phyloP scores from a whole-genome alignment of 2,797 vertebrate genomes.

The Muscicapa comitata region DNA sequence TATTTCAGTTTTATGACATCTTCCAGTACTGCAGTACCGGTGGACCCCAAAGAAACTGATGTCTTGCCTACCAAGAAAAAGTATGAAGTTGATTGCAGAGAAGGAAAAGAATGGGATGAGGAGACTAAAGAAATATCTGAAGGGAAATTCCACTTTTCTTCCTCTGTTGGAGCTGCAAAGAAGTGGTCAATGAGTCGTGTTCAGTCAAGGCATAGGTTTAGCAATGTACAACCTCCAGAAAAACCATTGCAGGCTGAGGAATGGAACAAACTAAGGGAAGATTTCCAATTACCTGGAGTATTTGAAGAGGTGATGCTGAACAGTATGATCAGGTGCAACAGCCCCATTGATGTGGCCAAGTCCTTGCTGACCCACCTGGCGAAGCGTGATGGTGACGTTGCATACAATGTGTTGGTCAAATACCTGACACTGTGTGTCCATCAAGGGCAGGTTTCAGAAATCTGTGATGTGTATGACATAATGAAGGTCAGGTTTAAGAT shows the following conservation, averaged over 20 bases:
- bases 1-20: constrained; percentile 27
- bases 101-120: background rate
- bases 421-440: constrained; percentile 86
- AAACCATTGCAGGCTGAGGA: constrained; percentile 77
- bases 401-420: constrained; percentile 82
- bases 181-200: constrained; percentile 58
- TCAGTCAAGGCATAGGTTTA: background rate
- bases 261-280: constrained; percentile 81
- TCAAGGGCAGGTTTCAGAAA: constrained; percentile 78
- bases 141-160: constrained; percentile 60
- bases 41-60: constrained; percentile 2
- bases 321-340: constrained; percentile 57
- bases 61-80: background rate
- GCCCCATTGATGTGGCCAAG: constrained; percentile 84
- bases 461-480: constrained; percentile 85
- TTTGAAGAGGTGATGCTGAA: constrained; percentile 83
- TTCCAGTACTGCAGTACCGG: background rate
- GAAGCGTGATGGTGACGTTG: constrained; percentile 78
- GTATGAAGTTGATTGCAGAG: background rate
- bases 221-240: constrained; percentile 69
- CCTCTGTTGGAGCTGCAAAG: constrained; percentile 83
- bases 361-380: constrained; percentile 87
- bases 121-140: background rate
- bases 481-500: constrained; percentile 82
- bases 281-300: background rate